Base-by-base conservation (phyloP, 2,797 vertebrate species). In the Odontamblyopus lacepedii region DNA sequence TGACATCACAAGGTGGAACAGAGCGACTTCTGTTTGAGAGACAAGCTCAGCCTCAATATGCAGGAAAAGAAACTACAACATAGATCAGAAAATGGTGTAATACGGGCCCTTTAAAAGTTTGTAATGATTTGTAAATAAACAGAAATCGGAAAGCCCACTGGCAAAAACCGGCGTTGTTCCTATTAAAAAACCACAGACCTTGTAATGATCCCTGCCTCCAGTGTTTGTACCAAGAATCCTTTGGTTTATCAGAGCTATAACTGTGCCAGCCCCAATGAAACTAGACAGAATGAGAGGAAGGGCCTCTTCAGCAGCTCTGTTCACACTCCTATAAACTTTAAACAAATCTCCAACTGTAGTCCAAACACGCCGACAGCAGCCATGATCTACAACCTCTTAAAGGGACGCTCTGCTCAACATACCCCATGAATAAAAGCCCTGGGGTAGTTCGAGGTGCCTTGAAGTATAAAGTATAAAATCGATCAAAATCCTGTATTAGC, bases 291-390 rank as follows among this genome's bases (percentile, higher is more conserved):
- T 57, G 56, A 79, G 59, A 79, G 84, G 83, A 83, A 85, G 74
- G 71, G 44, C 6, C 76, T 79, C 78, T 79, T 79, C 70, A 77
- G 83, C 80, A 71, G 82, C 71, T 89, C 91, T 89, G 89, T 68
- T 90, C 83, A 83, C 78, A 73, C 85, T 91, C 86, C 32, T 4
- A 32, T 68, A 70, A 70, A 84, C 77, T 93, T 92, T 90, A 90
- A 84, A 90, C 87, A 86, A 88, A 88, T 73, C 82, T 78, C 76
- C 62, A 78, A 70, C 72, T 51, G 69, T 61, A 72, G 71, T 86
- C 78, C 85, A 90, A 92, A 92, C 86, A 91, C 82, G 32, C 73
- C 63, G 83, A 71, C 88, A 16, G 74, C 59, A 68, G 30, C 73
- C 79, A 76, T 85, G 80, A 81, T 55, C 77, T 82, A 87, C 71